A percentile compares a stretch with the other conserved stretches of the same genome.
These are phyloP conservation scores for Dryadula phaetusa DNA, from an alignment of 2,888 invertebrate genomes.

Conservation along the genomic window DNA sequence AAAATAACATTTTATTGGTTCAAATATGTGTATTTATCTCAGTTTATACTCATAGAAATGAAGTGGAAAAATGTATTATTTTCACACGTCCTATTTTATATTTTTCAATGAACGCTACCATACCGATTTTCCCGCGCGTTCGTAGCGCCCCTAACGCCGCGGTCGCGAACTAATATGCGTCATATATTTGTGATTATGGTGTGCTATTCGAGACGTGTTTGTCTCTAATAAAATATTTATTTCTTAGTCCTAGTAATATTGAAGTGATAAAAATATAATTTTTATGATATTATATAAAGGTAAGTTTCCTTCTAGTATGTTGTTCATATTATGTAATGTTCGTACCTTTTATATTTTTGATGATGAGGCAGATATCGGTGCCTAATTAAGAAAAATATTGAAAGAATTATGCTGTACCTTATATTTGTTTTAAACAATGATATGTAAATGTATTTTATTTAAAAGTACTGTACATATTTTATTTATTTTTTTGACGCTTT, in stretches of 20 bases:
- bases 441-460: background rate
- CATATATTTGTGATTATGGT: constrained; percentile 54
- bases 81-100: constrained; percentile 5
- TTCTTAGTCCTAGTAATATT: constrained; percentile 30
- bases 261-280: constrained; percentile 27
- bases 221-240: constrained; percentile 49
- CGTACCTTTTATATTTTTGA: constrained; percentile 49
- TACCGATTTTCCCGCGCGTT: constrained; percentile 49
- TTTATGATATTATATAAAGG: constrained; percentile 53
- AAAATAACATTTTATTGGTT: no score
- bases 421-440: background rate
- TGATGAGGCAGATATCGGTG: constrained; percentile 55
- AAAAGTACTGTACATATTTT: background rate
- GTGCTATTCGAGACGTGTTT: constrained; percentile 65
- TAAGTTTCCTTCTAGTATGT: constrained; percentile 56
- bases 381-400: constrained; percentile 5
- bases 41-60: no score
- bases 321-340: constrained; percentile 69
- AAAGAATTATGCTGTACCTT: background rate
- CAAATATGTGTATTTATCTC: no score
- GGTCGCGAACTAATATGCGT: constrained; percentile 62
- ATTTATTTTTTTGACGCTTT: background rate
- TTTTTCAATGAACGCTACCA: constrained; percentile 40
- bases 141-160: constrained; percentile 54
- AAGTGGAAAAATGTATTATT: background rate